Conservation (phyloP, 2,797 vertebrate species). For the Mallotus villosus region DNA sequence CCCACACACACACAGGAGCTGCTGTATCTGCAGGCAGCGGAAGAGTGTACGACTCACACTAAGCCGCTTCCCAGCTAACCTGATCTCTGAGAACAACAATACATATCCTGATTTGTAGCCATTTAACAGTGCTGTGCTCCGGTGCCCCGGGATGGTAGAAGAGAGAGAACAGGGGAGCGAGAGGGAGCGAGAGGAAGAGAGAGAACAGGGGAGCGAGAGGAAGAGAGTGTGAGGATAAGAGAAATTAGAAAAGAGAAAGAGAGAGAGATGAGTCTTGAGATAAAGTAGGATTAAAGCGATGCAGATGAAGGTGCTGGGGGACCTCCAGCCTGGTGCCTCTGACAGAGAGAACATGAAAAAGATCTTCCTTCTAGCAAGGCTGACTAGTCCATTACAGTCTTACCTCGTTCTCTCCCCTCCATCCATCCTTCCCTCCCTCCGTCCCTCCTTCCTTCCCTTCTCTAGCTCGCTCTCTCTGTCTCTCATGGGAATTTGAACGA, state of each 20-base stretch:
- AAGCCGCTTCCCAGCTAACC: background rate
- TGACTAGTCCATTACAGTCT: slow-evolving; percentile 37
- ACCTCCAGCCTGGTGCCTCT: background rate
- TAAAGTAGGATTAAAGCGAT: slow-evolving; percentile 7
- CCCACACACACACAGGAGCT: background rate
- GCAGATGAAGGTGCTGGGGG: background rate
- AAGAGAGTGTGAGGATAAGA: background rate
- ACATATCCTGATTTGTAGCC: background rate
- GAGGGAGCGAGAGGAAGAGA: background rate
- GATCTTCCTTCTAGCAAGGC: slow-evolving; percentile 44
- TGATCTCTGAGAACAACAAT: background rate
- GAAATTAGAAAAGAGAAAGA: slow-evolving; percentile 3
- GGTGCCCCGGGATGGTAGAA: background rate
- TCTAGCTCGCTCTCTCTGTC: no score
- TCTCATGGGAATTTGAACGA: no score
- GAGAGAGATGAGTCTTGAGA: slow-evolving; percentile 13
- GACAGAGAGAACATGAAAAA: slow-evolving; percentile 48
- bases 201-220: no score
- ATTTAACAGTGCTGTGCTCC: background rate
- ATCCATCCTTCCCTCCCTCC: slow-evolving; percentile 4
- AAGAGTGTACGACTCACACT: background rate
- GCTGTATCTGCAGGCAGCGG: background rate
- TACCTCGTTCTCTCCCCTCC: slow-evolving; percentile 18
- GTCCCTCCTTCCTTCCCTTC: background rate
- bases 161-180: background rate